Evolutionary conservation across 2,113 vertebrate genomes (phyloP).

Genomic region (Ceyx melanurus): DNA sequence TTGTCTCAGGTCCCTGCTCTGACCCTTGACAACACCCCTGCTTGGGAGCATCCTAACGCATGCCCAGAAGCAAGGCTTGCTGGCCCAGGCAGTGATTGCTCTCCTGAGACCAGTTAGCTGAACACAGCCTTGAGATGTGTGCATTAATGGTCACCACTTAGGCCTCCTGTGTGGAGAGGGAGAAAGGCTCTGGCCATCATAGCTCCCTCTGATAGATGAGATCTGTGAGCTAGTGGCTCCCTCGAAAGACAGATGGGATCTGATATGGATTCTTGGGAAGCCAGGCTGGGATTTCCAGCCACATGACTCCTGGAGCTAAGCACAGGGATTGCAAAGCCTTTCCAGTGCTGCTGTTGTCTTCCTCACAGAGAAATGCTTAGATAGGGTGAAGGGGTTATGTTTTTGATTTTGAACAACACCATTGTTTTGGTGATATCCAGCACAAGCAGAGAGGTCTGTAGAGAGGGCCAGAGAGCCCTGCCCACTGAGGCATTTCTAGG

Average conservation of each 20-base stretch:
- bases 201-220: background rate
- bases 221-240: background rate
- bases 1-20: background rate
- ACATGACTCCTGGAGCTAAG: background rate
- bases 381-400: background rate
- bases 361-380: background rate
- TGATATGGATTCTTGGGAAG: background rate
- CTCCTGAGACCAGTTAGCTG: fast-evolving
- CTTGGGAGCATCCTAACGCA: background rate
- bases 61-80: background rate
- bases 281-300: background rate
- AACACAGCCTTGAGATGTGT: background rate
- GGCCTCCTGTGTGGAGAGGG: background rate
- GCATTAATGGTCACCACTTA: background rate
- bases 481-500: background rate
- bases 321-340: background rate
- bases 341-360: background rate
- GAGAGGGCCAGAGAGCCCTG: background rate
- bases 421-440: background rate
- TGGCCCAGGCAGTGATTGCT: background rate
- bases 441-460: fast-evolving
- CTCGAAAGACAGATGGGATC: background rate
- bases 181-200: background rate
- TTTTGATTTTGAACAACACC: background rate
- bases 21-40: background rate